Conservation (phyloP, 2,113 vertebrate species). For the Apus apus region DNA sequence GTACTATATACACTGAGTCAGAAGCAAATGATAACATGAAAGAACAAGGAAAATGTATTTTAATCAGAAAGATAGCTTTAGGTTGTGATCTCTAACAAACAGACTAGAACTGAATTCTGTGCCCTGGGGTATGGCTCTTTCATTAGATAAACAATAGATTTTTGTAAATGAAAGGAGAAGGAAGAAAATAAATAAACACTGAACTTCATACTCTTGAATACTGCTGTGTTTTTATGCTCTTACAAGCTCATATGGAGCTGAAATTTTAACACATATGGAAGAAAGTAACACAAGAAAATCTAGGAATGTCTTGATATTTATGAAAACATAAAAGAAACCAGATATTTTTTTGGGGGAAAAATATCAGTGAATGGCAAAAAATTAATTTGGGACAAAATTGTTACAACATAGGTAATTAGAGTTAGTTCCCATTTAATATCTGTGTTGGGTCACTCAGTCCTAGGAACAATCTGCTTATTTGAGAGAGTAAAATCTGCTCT, state of each 20-base stretch:
- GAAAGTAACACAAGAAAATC: not conserved
- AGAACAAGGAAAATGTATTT: constrained; percentile 14
- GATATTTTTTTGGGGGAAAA: not conserved
- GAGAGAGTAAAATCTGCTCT: not conserved
- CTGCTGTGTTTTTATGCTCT: not conserved
- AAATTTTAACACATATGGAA: not conserved
- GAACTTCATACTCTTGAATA: not conserved
- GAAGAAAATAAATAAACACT: not conserved
- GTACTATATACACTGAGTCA: constrained; percentile 6
- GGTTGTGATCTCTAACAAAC: not conserved
- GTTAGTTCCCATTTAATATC: not conserved
- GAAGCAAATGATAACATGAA: constrained; percentile 30
- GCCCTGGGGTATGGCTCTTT: not conserved
- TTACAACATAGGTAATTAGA: not conserved
- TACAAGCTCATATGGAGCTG: not conserved
- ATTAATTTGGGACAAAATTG: not conserved
- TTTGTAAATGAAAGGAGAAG: not conserved
- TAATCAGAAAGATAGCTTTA: not conserved
- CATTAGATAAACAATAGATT: not conserved
- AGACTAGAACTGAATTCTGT: not conserved
- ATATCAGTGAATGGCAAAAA: not conserved
- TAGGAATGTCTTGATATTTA: not conserved
- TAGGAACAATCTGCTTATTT: not conserved
- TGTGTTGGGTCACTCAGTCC: not conserved
- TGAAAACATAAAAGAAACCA: not conserved